Evolutionary conservation across 2,797 vertebrate species (phyloP), one percentile per base, ranked within the genome.

Genomic region (Apodemus agrarius): DNA sequence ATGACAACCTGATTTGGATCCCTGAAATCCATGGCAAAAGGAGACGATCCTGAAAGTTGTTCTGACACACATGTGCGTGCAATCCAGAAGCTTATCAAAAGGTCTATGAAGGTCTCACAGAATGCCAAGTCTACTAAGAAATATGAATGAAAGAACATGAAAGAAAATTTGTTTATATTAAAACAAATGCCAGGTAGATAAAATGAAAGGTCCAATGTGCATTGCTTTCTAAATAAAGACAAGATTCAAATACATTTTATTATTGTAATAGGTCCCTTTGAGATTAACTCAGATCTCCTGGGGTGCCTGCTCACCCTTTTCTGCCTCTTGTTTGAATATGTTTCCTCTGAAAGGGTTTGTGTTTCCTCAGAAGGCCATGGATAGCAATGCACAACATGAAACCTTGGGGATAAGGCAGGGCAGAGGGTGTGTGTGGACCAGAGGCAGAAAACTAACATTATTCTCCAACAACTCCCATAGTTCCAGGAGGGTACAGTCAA

Each of bases 141-240:
- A 75, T 40, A 89, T 0, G 31, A n/a, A 89, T 0, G n/a, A 43
- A 43, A 43, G 43, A 43, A 43, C 6, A 43, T 43, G 43, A 43
- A 43, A 43, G 43, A 43, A 43, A 43, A 43, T 43, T 43, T 0
- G 13, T 93, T 76, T 54, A 46, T 37, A 74, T 90, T 76, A 94
- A 92, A 96, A 92, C 29, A 93, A 94, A 89, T 69, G 92, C 0
- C 72, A 61, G 59, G 90, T 57, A 93, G 3, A 92, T 65, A 12
- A 75, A 96, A 91, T 57, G 74, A 92, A 91, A 87, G 54, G 49
- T 76, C 78, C 2, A 92, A 74, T 75, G 14, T 90, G 6, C 37
- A 94, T n/a, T 79, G 63, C 46, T 29, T 91, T 93, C 88, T 86
- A 92, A 94, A 40, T 24, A 31, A 95, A 93, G 93, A 89, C 37